phyloP scores from a whole-genome alignment of 2,797 vertebrate species.

The Rallus crepitans region DNA sequence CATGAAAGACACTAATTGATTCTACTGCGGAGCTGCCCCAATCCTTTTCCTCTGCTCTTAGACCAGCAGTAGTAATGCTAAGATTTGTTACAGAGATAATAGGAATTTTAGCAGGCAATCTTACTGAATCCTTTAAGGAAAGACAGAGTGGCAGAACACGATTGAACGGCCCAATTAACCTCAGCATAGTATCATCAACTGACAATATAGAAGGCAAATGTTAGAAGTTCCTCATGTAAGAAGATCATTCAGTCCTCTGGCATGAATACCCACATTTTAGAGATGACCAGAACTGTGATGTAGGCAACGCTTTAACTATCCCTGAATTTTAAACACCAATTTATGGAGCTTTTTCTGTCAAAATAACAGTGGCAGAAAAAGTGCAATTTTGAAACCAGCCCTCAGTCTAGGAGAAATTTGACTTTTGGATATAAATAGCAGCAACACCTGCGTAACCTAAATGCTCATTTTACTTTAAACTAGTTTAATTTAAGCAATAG shows the following conservation, averaged over 20 bases:
- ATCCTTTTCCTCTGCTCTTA: not conserved
- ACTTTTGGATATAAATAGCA: conserved; percentile 68
- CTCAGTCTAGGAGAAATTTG: conserved; percentile 35
- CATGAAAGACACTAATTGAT: not conserved
- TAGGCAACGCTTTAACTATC: not conserved
- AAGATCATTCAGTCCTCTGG: not conserved
- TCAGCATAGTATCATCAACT: not conserved
- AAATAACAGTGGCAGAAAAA: conserved; percentile 7
- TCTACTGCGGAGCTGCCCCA: not conserved
- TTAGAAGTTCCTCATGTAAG: not conserved
- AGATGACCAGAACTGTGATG: not conserved
- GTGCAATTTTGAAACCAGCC: conserved; percentile 22
- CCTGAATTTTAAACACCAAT: not conserved
- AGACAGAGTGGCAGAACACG: not conserved
- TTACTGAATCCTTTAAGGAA: conserved; percentile 35
- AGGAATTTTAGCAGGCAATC: conserved; percentile 28
- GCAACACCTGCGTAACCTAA: conserved; percentile 60
- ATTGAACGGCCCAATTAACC: conserved; percentile 30
- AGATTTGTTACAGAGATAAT: conserved; percentile 28
- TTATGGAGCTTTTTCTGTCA: not conserved
- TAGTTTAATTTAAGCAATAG: conserved; percentile 73
- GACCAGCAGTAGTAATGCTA: not conserved
- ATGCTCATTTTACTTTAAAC: conserved; percentile 72
- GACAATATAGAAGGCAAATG: conserved; percentile 32
- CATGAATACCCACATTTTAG: not conserved